phyloP scores from a whole-genome alignment of 2,113 vertebrate genomes.

The Centropus bengalensis region DNA sequence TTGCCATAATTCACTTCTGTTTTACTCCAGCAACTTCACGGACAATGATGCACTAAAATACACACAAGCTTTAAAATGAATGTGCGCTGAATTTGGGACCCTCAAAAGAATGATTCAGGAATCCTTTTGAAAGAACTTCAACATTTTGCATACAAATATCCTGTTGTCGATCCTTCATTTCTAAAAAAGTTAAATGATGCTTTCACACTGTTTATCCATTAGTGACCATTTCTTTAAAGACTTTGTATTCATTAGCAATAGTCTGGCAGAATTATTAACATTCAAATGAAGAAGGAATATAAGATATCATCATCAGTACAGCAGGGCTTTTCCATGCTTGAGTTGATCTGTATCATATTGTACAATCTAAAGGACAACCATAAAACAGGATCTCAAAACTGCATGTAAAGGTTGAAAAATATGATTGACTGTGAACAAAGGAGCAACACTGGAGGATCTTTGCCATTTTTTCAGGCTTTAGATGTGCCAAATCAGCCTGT shows the following conservation, averaged over 20 bases:
- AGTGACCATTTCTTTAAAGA: background rate
- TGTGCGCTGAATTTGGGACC: background rate
- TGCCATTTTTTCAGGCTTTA: background rate
- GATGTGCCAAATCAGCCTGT: background rate
- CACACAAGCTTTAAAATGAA: background rate
- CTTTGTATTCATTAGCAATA: background rate
- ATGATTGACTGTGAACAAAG: background rate
- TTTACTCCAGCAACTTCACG: background rate
- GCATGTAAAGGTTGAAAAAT: background rate
- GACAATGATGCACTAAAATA: background rate
- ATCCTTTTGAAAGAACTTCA: constrained; percentile 34
- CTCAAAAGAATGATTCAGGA: background rate
- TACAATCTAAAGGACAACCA: background rate
- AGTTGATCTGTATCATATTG: background rate
- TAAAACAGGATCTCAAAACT: background rate
- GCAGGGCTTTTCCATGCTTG: background rate
- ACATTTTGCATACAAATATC: constrained; percentile 25
- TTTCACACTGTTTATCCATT: background rate
- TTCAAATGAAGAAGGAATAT: background rate
- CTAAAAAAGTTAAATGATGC: background rate
- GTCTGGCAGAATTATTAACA: background rate
- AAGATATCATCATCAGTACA: background rate
- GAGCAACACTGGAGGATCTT: background rate
- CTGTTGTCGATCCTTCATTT: constrained; percentile 7
- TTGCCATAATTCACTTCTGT: constrained; percentile 7